Conservation (phyloP, 1,140 invertebrate genomes). For the Meloidogyne hapla region DNA sequence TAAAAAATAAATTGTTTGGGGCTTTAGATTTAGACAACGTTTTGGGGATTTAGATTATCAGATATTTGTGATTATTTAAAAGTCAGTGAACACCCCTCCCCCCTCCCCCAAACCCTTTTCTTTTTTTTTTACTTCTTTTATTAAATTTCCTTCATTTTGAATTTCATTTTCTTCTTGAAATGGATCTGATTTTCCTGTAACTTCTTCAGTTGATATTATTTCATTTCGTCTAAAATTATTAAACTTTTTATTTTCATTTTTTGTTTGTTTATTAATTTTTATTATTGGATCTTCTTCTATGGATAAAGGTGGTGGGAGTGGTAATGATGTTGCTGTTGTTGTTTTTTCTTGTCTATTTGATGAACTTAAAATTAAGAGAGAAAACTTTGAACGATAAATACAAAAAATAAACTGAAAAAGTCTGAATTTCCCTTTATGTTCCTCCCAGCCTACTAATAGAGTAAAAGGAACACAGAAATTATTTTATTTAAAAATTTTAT, state of each 20-base stretch:
- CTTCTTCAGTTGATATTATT: constrained; percentile 9
- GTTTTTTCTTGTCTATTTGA: not conserved
- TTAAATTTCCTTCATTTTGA: constrained; percentile 17
- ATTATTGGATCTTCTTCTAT: not conserved
- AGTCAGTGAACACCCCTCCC: not conserved
- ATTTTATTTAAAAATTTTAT: too few species aligned
- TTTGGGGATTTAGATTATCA: too few species aligned
- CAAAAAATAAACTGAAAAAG: too few species aligned
- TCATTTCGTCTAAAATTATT: constrained; percentile 2
- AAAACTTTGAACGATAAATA: too few species aligned
- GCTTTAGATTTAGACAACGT: too few species aligned
- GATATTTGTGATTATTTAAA: too few species aligned
- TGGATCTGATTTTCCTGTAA: constrained; percentile 2
- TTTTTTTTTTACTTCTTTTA: not conserved
- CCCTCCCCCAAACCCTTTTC: not conserved
- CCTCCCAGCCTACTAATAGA: too few species aligned
- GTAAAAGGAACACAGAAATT: too few species aligned
- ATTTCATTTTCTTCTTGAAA: constrained; percentile 15
- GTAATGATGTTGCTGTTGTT: constrained; percentile 13
- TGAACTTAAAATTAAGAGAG: not conserved
- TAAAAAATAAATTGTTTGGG: not conserved
- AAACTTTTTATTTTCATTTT: not conserved
- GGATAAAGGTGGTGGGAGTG: not conserved
- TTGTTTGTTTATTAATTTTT: not conserved
- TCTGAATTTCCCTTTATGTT: too few species aligned